Conservation (phyloP, 2,888 invertebrate species). For the Trachelus iudaicus region DNA sequence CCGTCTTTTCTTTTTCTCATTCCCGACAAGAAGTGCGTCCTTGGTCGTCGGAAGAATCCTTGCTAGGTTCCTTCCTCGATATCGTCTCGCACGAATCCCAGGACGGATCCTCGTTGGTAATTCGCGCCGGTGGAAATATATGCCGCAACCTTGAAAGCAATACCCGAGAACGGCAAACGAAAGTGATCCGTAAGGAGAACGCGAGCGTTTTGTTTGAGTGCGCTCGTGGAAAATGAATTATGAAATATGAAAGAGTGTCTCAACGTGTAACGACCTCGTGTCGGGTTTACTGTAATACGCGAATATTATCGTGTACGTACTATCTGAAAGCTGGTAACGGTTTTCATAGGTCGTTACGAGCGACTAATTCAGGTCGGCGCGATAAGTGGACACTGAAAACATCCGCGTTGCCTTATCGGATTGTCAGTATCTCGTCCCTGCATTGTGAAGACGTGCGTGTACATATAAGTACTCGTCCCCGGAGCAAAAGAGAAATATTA, state of each 20-base stretch:
- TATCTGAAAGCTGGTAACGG: not conserved
- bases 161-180: not conserved
- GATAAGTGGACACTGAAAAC: not conserved
- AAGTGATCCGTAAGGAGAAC: not conserved
- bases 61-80: not conserved
- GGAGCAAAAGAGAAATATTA: slow-evolving; percentile 2
- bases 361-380: not conserved
- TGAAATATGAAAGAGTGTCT: not conserved
- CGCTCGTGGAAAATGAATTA: not conserved
- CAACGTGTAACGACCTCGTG: not conserved
- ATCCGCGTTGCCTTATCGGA: not conserved
- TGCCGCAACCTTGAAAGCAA: not conserved
- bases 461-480: slow-evolving; percentile 47
- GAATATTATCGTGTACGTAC: not conserved
- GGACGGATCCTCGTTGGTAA: not conserved
- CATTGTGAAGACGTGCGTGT: slow-evolving; percentile 31
- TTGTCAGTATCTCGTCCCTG: not conserved
- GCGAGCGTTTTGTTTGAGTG: not conserved
- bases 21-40: not conserved
- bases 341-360: not conserved
- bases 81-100: not conserved
- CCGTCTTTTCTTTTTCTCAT: not conserved
- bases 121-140: not conserved
- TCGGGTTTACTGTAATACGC: not conserved
- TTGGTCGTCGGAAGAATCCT: not conserved